Conservation (phyloP, 2,797 vertebrate species). For the Meda fulgida region DNA sequence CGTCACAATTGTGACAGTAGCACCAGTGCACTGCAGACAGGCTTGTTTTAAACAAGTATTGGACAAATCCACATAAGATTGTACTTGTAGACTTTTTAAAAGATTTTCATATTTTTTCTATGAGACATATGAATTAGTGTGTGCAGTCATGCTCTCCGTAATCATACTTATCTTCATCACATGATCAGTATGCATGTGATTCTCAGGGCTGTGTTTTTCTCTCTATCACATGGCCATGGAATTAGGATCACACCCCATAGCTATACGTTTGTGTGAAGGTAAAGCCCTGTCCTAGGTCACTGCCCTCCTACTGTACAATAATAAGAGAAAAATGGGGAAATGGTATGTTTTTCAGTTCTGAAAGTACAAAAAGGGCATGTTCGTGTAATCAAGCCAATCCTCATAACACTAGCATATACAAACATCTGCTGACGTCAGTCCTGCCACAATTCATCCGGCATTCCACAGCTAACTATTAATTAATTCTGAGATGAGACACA, state of each 20-base stretch:
- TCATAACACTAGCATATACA: background rate
- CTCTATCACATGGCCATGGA: conserved; percentile 50
- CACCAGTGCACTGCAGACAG: background rate
- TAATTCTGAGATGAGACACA: background rate
- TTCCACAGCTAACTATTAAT: background rate
- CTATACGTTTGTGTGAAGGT: conserved; percentile 13
- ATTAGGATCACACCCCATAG: conserved; percentile 51
- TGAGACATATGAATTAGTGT: background rate
- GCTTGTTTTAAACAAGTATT: background rate
- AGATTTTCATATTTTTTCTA: background rate
- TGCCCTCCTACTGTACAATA: conserved; percentile 22
- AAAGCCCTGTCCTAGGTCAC: background rate
- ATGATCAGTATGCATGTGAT: conserved; percentile 48
- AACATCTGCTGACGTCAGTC: background rate
- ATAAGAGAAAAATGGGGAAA: background rate
- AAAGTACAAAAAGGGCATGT: background rate
- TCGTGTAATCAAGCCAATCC: background rate
- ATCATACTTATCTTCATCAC: conserved; percentile 40
- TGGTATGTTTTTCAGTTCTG: background rate
- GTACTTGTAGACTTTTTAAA: background rate
- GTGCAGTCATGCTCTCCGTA: background rate
- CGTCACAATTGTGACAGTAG: background rate
- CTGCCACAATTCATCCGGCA: background rate
- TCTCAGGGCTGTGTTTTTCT: conserved; percentile 35
- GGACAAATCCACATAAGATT: background rate